A percentile compares a stretch with the other conserved stretches of the same genome.
These are phyloP conservation scores for Drosophila kanekoi DNA, from an alignment of 2,888 invertebrate species.

Conservation along the genomic window DNA sequence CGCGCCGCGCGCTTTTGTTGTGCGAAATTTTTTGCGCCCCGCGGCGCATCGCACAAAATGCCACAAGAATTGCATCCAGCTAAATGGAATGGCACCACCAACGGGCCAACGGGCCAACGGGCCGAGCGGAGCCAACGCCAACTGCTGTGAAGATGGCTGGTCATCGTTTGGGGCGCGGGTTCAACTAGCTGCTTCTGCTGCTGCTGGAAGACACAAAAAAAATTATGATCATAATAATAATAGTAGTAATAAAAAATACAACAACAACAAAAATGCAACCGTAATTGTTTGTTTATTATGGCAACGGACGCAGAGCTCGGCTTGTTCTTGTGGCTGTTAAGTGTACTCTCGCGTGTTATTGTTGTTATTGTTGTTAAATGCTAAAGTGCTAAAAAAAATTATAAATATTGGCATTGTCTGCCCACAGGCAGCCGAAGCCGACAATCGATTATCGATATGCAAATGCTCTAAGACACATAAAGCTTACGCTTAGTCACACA, in stretches of 20 bases:
- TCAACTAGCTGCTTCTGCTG: conserved; percentile 32
- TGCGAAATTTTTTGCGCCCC: conserved; percentile 70
- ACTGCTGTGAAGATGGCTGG: conserved; percentile 51
- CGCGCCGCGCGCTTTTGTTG: conserved; percentile 64
- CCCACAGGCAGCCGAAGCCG: no score
- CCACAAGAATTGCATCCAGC: conserved; percentile 55
- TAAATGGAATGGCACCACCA: conserved; percentile 35
- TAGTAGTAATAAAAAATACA: conserved; percentile 6
- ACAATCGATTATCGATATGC: no score
- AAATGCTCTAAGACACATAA: no score
- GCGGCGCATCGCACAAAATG: conserved; percentile 68
- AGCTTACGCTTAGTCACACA: no score
- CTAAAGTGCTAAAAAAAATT: conserved; percentile 67
- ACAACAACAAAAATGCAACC: conserved; percentile 48
- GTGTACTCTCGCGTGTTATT: conserved; percentile 34
- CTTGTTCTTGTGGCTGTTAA: conserved; percentile 37
- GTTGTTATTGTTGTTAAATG: conserved; percentile 67
- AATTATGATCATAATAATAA: conserved; percentile 9
- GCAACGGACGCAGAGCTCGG: conserved; percentile 29
- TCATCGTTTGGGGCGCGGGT: conserved; percentile 40
- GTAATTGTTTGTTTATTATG: conserved; percentile 84
- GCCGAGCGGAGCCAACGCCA: conserved; percentile 29
- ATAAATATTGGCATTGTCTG: conserved; percentile 29
- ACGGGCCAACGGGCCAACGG: not conserved
- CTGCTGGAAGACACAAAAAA: conserved; percentile 2